Conservation (phyloP, 1,140 invertebrate species). For the Sitophilus oryzae region DNA sequence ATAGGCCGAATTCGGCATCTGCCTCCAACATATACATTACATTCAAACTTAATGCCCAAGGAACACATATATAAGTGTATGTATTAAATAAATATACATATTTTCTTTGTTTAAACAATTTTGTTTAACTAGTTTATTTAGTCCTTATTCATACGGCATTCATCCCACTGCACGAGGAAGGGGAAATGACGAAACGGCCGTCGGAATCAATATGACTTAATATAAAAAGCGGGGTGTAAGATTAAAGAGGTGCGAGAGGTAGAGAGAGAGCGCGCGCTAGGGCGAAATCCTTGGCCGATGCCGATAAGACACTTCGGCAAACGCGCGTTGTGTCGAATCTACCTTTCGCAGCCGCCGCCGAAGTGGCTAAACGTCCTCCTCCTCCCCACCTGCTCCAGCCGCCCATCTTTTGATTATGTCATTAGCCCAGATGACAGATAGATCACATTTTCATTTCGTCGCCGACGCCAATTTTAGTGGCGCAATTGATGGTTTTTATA, state of each 20-base stretch:
- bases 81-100: too few relatives aligned
- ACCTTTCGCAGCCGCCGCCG: constrained; percentile 29
- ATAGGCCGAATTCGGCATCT: too few relatives aligned
- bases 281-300: constrained; percentile 17
- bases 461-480: constrained; percentile 12
- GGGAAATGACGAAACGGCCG: constrained; percentile 8
- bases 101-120: too few relatives aligned
- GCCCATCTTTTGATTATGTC: constrained; percentile 36
- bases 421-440: constrained; percentile 37
- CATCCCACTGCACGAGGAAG: too few relatives aligned
- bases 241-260: too few relatives aligned
- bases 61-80: too few relatives aligned
- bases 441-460: constrained; percentile 36
- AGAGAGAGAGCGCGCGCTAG: too few relatives aligned
- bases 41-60: too few relatives aligned
- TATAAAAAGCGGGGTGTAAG: constrained; percentile 20
- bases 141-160: too few relatives aligned
- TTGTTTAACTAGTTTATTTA: too few relatives aligned
- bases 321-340: constrained; percentile 32
- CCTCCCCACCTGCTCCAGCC: too few relatives aligned
- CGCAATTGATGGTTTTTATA: background rate
- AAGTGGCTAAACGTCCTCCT: constrained; percentile 32
- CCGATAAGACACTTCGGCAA: constrained; percentile 21
- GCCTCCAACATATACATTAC: too few relatives aligned
- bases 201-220: constrained; percentile 24